Conservation (phyloP, 1,140 invertebrate species). For the Drosophila busckii region DNA sequence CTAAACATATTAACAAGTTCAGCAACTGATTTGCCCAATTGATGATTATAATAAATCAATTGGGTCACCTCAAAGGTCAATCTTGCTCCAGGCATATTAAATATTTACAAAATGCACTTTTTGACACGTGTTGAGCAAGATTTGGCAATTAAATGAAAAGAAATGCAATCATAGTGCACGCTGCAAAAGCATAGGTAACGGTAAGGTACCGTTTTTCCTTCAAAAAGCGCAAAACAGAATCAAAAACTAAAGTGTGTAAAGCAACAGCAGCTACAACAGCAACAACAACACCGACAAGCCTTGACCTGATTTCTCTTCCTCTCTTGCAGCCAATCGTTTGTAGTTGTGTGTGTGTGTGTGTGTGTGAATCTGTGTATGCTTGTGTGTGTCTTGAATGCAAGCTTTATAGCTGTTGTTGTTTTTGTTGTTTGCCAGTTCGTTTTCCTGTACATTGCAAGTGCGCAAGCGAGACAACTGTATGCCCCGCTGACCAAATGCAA, state of each 20-base stretch:
- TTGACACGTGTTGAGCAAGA: no score
- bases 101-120: constrained; percentile 77
- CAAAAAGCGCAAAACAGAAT: no score
- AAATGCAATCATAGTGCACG: constrained; percentile 79
- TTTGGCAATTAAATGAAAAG: no score
- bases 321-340: constrained; percentile 67
- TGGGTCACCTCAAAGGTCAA: no score
- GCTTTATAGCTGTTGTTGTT: constrained; percentile 46
- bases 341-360: constrained; percentile 20
- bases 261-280: constrained; percentile 32
- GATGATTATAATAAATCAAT: no score
- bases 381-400: constrained; percentile 54
- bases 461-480: constrained; percentile 44
- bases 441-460: constrained; percentile 38
- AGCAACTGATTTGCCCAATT: no score
- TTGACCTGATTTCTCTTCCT: constrained; percentile 79
- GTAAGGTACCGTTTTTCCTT: no score
- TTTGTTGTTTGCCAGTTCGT: constrained; percentile 36
- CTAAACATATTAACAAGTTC: no score
- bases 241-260: no score
- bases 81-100: no score
- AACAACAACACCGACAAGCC: constrained; percentile 72
- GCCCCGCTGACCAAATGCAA: constrained; percentile 12
- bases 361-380: constrained; percentile 11
- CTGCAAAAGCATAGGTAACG: constrained; percentile 79